Conservation (phyloP, 2,888 invertebrate species). For the Cabera pusaria region DNA sequence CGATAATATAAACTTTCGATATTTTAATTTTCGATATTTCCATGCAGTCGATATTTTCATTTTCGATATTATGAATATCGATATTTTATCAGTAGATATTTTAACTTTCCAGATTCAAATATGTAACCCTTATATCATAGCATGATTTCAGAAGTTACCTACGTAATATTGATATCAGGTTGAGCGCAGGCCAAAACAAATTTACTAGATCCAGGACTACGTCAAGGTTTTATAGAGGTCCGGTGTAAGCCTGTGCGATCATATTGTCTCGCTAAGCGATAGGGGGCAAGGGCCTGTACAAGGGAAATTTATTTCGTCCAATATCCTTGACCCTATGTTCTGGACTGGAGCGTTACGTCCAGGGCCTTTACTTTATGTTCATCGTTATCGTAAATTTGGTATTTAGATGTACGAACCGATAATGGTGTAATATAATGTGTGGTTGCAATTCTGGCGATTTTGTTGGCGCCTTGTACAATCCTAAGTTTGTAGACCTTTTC, state of each 20-base stretch:
- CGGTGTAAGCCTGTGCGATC: constrained; percentile 1
- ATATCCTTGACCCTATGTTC: constrained; percentile 21
- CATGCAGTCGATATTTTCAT: no score
- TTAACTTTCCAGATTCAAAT: no score
- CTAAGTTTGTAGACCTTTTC: no score
- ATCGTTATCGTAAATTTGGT: constrained; percentile 17
- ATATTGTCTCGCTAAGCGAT: constrained; percentile 11
- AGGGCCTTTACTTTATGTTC: constrained; percentile 18
- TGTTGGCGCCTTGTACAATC: no score
- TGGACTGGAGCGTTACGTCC: constrained; percentile 8
- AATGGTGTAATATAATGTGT: neutral
- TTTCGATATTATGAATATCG: no score
- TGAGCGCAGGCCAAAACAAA: neutral
- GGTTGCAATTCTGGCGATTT: no score
- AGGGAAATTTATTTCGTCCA: constrained; percentile 19
- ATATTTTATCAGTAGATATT: no score
- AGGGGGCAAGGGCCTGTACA: constrained; percentile 11
- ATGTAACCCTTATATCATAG: no score
- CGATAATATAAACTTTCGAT: no score
- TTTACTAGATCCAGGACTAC: neutral
- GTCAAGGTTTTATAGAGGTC: neutral
- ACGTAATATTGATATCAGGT: no score
- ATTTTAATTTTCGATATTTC: no score
- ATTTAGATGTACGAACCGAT: constrained; percentile 11
- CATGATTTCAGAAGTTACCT: no score